Percentiles rank a stretch among this genome's conserved stretches.
Conservation (phyloP, 1,140 invertebrate genomes). For the Pseudomyrmex sp. region DNA sequence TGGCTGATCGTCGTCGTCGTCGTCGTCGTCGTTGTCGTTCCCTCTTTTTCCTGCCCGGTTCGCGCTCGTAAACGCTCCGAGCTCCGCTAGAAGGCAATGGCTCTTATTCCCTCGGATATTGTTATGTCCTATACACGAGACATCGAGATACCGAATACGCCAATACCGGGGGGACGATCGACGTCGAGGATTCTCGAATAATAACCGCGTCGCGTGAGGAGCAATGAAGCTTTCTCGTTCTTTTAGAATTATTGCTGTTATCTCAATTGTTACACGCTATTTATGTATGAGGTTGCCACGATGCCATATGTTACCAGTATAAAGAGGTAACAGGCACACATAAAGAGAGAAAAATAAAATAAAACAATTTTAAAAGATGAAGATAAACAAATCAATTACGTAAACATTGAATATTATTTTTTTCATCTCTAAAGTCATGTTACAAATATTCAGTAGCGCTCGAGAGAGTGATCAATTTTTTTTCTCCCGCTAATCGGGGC, state of each 20-base stretch:
- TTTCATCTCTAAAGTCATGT: not conserved
- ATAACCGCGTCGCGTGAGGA: constrained; percentile 4
- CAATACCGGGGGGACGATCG: constrained; percentile 20
- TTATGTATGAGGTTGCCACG: not conserved
- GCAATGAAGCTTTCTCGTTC: constrained; percentile 1
- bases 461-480: constrained; percentile 1
- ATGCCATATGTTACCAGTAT: no score
- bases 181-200: constrained; percentile 21
- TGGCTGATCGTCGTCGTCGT: constrained; percentile 29
- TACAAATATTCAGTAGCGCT: not conserved
- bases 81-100: constrained; percentile 29
- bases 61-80: constrained; percentile 45
- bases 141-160: constrained; percentile 29
- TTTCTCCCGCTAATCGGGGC: not conserved
- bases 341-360: not conserved
- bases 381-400: not conserved
- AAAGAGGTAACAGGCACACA: no score
- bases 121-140: constrained; percentile 48
- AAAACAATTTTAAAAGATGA: not conserved
- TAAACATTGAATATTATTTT: not conserved
- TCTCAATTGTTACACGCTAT: not conserved
- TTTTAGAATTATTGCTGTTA: not conserved
- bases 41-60: constrained; percentile 32
- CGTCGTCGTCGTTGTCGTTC: not conserved
- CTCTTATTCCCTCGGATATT: constrained; percentile 59